Evolutionary conservation across 1,140 invertebrate genomes (phyloP), one percentile per base, ranked within the genome.

Genomic region (Chelonus insularis): DNA sequence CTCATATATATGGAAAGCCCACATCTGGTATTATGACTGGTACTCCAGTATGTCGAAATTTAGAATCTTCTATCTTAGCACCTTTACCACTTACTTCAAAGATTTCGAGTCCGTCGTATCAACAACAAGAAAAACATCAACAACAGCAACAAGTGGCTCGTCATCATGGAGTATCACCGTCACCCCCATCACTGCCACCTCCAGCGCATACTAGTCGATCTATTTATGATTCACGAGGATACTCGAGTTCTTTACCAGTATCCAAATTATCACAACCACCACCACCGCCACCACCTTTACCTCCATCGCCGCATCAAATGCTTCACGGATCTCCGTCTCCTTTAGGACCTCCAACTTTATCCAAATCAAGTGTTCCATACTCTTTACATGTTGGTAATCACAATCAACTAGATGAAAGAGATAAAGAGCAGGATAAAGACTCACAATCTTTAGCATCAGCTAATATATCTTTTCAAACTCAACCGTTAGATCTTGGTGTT

Each of bases 1-100:
- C 86, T 37, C 89, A 92, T 64, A 87, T 92, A 57, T 91, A 91
- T 71, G 86, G 89, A 3, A 90, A 90, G 74, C 88, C 88, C 5
- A 85, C 83, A 63, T 84, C 85, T 68, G 81, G 87, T 48, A 84
- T 87, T 68, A 82, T 86, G 75, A 74, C 85, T 65, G 82, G 88
- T 66, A 83, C 88, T 63, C 84, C 86, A 61, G 78, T 87, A 57
- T 83, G 85, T 74, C 72, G 87, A 64, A 73, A 79, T 21, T 81
- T 81, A 41, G 83, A 76, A 7, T 73, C 81, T 3, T 65, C 69
- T 8, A 73, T 76, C 20, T 67, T 75, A 9, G 68, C 74, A 47
- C 82, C 86, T 16, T 75, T 90, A 55, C 87, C 87, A 18, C 80
- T 89, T 20, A 87, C 86, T 11, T 86, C 86, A 23, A 91, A 92